Evolutionary conservation across 2,888 invertebrate genomes (phyloP), one percentile per base, ranked within the genome.

Genomic region (Cyrtodaria siliqua): DNA sequence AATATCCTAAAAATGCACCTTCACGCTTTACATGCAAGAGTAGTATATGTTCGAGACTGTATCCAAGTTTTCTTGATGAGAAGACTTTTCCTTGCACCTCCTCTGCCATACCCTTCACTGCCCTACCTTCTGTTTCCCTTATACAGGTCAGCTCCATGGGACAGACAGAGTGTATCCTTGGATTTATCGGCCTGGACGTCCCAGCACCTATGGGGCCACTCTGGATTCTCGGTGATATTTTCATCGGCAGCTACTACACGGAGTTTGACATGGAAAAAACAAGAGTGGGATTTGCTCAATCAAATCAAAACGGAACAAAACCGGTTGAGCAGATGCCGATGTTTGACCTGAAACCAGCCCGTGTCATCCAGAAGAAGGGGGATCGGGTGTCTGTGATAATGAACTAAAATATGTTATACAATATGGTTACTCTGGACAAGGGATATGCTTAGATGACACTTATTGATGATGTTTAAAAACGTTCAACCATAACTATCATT

Each of bases 161-260:
- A 75, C 95, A 97, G 93, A 96, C 96, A 6, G 95, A 97, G 79
- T 99, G 99, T 90, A 94, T 99, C 85, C 97, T 97, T 85, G 99
- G 99, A 61, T 99, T 99, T 94, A 97, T 98, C 96, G 98, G 98
- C 60, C 95, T 99, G 90, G 99, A 99, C 93, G 96, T 99, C 91
- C 98, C 98, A 66, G 95, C 97, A 87, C 98, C 98, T 80, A 96
- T 96, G 92, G 99, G 98, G 8, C 98, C 98, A n/a, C 94, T 99
- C 84, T 99, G 99, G 99, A 99, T 99, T 93, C 95, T 99, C 79
- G 99, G 99, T 67, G 99, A 99, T 94, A 97, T 99, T 83, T 99
- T 99, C 94, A 97, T 99, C 93, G 98, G 99, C 75, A 96, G 96
- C 91, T 99, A 95, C 94, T 99, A 99, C 94, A 97, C 99, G 0